Percentiles rank a stretch among this genome's conserved stretches.
Conservation (phyloP, 2,888 invertebrate species). For the Cerastoderma edule region DNA sequence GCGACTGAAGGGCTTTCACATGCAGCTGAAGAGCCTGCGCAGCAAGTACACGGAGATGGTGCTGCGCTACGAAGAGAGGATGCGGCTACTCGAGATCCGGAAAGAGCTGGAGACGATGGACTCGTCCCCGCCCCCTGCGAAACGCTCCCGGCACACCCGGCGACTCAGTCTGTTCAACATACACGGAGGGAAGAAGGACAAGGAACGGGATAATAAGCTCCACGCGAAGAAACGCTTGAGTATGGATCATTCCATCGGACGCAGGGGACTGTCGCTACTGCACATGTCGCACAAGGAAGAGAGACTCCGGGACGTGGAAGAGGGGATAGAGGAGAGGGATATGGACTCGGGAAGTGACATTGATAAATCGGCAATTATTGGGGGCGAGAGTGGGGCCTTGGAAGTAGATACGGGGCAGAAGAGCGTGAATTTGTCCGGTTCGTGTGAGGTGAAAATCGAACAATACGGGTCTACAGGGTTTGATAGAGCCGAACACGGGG, state of each 20-base stretch:
- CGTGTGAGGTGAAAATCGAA: too few species aligned
- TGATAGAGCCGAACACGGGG: background rate
- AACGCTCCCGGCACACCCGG: background rate
- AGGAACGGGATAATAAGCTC: background rate
- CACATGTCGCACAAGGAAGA: too few species aligned
- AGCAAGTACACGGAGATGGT: slow-evolving; percentile 41
- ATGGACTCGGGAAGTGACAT: too few species aligned
- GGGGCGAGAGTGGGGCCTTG: too few species aligned
- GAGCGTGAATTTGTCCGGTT: too few species aligned
- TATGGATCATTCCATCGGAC: slow-evolving; percentile 32
- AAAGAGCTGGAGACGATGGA: slow-evolving; percentile 26
- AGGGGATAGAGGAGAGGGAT: too few species aligned
- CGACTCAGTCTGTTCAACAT: slow-evolving; percentile 11
- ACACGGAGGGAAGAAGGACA: slow-evolving; percentile 14
- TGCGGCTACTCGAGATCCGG: slow-evolving; percentile 36
- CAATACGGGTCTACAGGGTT: too few species aligned
- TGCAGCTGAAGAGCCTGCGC: slow-evolving; percentile 36
- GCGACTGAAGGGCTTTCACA: slow-evolving; percentile 46
- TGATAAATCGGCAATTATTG: too few species aligned
- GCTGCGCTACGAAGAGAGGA: slow-evolving; percentile 37
- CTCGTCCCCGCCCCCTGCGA: background rate
- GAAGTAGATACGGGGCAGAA: too few species aligned
- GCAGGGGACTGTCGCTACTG: slow-evolving; percentile 36
- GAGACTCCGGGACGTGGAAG: too few species aligned
- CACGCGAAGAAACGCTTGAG: slow-evolving; percentile 1